These are phyloP conservation scores for Melipona beecheii DNA, from an alignment of 2,888 invertebrate genomes.

Conservation along the genomic window DNA sequence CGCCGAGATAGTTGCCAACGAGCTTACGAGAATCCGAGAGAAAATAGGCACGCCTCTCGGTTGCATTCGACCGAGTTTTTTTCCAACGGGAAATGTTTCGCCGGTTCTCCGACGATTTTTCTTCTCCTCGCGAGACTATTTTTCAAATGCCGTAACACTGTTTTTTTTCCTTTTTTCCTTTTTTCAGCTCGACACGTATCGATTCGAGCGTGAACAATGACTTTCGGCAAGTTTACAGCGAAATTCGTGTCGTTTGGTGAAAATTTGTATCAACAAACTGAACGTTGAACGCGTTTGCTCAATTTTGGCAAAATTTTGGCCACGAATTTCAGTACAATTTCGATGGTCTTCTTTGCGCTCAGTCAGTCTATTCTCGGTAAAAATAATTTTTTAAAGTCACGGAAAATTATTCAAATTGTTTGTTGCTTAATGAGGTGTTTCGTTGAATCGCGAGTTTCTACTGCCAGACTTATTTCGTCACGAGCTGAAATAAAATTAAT, in stretches of 20 bases:
- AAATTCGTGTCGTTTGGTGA: not conserved
- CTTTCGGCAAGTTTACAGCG: not conserved
- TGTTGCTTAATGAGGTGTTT: not conserved
- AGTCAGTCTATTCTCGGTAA: too few relatives aligned
- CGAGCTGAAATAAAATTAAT: not conserved
- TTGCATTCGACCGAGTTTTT: constrained; percentile 7
- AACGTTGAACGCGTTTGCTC: not conserved
- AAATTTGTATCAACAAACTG: not conserved
- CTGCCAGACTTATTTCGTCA: not conserved
- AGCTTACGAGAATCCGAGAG: constrained; percentile 49
- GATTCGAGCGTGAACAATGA: not conserved
- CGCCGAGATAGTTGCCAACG: constrained; percentile 57
- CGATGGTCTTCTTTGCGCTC: too few relatives aligned
- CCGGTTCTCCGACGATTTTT: not conserved
- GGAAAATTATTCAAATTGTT: too few relatives aligned
- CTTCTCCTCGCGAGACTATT: not conserved
- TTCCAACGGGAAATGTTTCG: constrained; percentile 6
- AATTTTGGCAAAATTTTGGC: not conserved
- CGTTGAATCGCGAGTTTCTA: not conserved
- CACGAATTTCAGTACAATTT: too few relatives aligned
- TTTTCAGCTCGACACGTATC: not conserved
- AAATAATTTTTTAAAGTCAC: too few relatives aligned
- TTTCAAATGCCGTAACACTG: not conserved
- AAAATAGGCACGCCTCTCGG: not conserved
- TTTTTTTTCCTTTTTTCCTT: too few relatives aligned